These are phyloP conservation scores for Falco punctatus DNA, from an alignment of 2,113 vertebrate species.

Conservation along the genomic window DNA sequence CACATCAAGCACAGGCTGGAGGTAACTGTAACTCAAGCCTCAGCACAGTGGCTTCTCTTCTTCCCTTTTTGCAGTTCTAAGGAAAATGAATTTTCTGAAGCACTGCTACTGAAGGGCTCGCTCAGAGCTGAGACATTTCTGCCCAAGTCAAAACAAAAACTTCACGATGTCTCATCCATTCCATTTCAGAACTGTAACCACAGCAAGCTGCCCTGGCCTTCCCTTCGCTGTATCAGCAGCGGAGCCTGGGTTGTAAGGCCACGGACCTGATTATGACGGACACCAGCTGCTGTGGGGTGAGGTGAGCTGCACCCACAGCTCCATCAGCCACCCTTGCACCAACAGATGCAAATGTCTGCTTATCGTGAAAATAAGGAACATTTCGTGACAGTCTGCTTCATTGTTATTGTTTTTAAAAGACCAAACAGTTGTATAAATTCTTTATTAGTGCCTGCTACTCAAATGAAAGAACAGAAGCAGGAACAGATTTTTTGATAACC, in stretches of 20 bases:
- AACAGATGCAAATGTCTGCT: background rate
- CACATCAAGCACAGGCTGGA: rapidly evolving
- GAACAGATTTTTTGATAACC: background rate
- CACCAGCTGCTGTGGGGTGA: background rate
- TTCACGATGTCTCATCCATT: rapidly evolving
- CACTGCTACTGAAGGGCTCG: background rate
- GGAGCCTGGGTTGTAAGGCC: too few relatives aligned
- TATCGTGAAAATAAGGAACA: background rate
- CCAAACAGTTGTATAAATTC: background rate
- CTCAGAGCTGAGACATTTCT: background rate
- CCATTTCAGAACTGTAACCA: background rate
- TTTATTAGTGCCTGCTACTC: background rate
- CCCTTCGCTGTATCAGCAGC: background rate
- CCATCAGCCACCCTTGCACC: rapidly evolving
- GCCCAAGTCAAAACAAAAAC: background rate
- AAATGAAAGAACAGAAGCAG: background rate
- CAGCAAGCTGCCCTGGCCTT: background rate
- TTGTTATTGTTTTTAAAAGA: background rate
- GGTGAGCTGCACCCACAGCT: rapidly evolving
- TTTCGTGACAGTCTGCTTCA: rapidly evolving
- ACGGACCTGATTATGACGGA: rapidly evolving
- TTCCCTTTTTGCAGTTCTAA: background rate
- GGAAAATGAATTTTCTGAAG: background rate
- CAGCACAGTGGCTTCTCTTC: background rate
- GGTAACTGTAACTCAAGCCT: background rate